phyloP scores from a whole-genome alignment of 1,140 invertebrate genomes.

The Drosophila insularis region DNA sequence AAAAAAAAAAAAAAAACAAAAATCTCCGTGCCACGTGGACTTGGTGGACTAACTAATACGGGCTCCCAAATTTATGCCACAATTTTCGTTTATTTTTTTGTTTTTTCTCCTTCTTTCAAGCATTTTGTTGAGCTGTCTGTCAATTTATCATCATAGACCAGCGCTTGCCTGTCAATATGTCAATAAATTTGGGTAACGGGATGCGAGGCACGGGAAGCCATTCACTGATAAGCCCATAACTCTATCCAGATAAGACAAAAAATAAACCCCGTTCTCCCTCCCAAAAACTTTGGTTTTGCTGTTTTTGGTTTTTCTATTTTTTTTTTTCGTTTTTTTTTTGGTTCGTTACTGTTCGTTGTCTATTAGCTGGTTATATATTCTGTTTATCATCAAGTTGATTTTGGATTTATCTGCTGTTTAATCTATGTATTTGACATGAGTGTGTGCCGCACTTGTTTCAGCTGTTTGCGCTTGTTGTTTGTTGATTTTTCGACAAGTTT shows the following conservation, averaged over 20 bases:
- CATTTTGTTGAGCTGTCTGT: slow-evolving; percentile 31
- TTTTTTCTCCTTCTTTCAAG: background rate
- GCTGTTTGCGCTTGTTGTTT: slow-evolving; percentile 59
- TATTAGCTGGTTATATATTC: slow-evolving; percentile 60
- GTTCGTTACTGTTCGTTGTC: slow-evolving; percentile 40
- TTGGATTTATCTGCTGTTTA: slow-evolving; percentile 77
- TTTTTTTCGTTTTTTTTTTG: too few species aligned
- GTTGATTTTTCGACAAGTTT: slow-evolving; percentile 62
- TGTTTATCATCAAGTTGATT: slow-evolving; percentile 69
- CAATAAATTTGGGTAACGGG: slow-evolving; percentile 61
- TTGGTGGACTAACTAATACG: slow-evolving; percentile 14
- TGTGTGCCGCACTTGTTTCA: slow-evolving; percentile 69
- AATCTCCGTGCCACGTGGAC: slow-evolving; percentile 64
- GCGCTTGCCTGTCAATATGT: slow-evolving; percentile 74
- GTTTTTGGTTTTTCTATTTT: slow-evolving; percentile 13
- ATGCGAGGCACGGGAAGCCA: background rate
- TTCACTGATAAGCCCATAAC: slow-evolving; percentile 10
- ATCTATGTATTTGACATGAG: slow-evolving; percentile 74
- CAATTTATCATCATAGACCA: slow-evolving; percentile 74
- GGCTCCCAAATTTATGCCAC: slow-evolving; percentile 53
- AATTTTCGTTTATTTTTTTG: slow-evolving; percentile 18
- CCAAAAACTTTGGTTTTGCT: background rate
- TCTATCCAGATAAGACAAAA: slow-evolving; percentile 21
- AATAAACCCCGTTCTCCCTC: background rate
- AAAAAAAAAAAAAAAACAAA: slow-evolving; percentile 44